Conservation (phyloP, 2,113 vertebrate genomes). For the Aptenodytes forsteri region DNA sequence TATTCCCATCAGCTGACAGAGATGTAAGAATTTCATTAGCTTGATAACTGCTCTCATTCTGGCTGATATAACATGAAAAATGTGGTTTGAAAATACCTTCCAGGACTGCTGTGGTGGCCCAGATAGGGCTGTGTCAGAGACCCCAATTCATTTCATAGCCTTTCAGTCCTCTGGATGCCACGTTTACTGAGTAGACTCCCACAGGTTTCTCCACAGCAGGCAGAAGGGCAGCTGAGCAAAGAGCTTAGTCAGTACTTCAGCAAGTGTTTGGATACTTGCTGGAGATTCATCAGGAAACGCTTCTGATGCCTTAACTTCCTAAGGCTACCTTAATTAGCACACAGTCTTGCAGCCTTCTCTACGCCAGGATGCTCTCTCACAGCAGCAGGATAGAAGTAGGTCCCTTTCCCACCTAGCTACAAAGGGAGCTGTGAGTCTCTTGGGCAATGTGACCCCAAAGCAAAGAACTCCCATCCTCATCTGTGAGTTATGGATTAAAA, state of each 20-base stretch:
- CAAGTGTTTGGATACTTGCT: background rate
- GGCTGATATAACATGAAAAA: background rate
- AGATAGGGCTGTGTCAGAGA: slow-evolving; percentile 41
- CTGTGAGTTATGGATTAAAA: background rate
- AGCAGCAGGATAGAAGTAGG: background rate
- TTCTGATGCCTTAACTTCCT: background rate
- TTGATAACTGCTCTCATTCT: slow-evolving; percentile 22
- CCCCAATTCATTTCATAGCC: slow-evolving; percentile 36
- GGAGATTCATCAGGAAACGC: background rate
- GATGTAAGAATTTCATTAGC: slow-evolving; percentile 27
- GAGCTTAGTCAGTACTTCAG: background rate
- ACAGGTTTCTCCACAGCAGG: background rate
- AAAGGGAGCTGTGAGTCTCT: background rate
- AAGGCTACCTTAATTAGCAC: background rate
- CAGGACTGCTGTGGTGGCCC: slow-evolving; percentile 32
- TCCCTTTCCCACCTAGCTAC: background rate
- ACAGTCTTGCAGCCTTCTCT: background rate
- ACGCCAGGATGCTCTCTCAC: background rate
- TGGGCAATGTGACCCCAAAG: background rate
- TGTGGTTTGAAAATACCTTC: slow-evolving; percentile 48
- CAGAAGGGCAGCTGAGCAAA: slow-evolving; percentile 2
- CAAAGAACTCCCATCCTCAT: background rate
- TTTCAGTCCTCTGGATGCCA: slow-evolving; percentile 1
- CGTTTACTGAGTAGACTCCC: background rate
- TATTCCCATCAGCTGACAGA: slow-evolving; percentile 23